These are phyloP conservation scores for Lithodes maja DNA, from an alignment of 2,888 invertebrate species.

Conservation along the genomic window DNA sequence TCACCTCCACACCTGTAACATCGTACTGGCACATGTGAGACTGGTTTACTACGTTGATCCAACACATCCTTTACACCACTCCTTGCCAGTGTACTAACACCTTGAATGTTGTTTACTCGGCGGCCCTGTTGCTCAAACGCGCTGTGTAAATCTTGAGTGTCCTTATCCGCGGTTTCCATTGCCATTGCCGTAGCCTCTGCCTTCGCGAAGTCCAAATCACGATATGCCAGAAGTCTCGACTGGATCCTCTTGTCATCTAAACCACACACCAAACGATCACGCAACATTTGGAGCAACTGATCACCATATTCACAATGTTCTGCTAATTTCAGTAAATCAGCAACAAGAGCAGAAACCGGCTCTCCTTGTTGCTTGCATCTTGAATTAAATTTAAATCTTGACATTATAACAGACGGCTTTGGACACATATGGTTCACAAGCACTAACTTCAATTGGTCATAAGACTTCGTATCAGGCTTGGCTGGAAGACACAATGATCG, in stretches of 20 bases:
- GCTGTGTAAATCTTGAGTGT: background rate
- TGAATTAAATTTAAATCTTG: constrained; percentile 1
- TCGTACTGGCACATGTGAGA: background rate
- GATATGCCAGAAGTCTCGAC: constrained; percentile 4
- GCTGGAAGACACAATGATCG: constrained; percentile 16
- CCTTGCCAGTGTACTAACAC: background rate
- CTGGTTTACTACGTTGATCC: background rate
- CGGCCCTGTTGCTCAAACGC: constrained; percentile 11
- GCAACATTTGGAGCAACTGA: background rate
- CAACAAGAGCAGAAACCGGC: constrained; percentile 5
- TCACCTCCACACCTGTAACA: constrained; percentile 15
- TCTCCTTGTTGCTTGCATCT: background rate
- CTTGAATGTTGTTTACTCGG: constrained; percentile 26
- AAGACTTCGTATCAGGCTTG: background rate
- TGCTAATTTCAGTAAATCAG: constrained; percentile 11
- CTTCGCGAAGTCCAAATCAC: constrained; percentile 11
- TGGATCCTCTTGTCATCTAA: constrained; percentile 19
- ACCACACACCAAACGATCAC: background rate
- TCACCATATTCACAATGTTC: constrained; percentile 1
- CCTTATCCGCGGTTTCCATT: constrained; percentile 16
- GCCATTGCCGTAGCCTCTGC: constrained; percentile 32
- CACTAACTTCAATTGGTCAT: constrained; percentile 2
- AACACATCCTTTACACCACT: background rate
- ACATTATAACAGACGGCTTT: background rate
- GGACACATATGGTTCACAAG: background rate